Evolutionary conservation across 2,888 invertebrate genomes (phyloP).

Genomic region (Pardosa pseudoannulata): DNA sequence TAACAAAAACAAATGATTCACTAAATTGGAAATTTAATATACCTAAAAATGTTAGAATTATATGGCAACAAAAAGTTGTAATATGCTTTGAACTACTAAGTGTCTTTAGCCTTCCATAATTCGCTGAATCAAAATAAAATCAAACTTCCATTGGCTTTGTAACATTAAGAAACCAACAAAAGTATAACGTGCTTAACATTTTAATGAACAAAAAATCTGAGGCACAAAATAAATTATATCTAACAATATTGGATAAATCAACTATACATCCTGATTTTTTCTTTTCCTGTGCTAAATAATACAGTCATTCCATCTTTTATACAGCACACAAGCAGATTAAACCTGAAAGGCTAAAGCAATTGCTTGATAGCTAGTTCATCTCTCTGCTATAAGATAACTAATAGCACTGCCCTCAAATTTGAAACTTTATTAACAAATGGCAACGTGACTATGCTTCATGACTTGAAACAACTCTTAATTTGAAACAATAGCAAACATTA

Average conservation of each 20-base stretch:
- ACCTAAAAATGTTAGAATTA: too few relatives aligned
- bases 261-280: not conserved
- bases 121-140: too few relatives aligned
- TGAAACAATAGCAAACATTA: slow-evolving; percentile 65
- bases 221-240: not conserved
- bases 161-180: too few relatives aligned
- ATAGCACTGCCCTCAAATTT: slow-evolving; percentile 50
- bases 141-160: too few relatives aligned
- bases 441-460: slow-evolving; percentile 69
- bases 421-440: slow-evolving; percentile 67
- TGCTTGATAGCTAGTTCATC: slow-evolving; percentile 28
- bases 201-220: not conserved
- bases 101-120: too few relatives aligned
- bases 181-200: too few relatives aligned
- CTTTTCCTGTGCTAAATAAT: too few relatives aligned
- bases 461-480: slow-evolving; percentile 57
- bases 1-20: too few relatives aligned
- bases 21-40: too few relatives aligned
- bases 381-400: slow-evolving; percentile 55
- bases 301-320: not conserved
- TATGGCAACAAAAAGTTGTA: too few relatives aligned
- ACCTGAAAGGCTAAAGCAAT: slow-evolving; percentile 40
- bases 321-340: slow-evolving; percentile 24
- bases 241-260: not conserved
- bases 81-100: too few relatives aligned